phyloP scores from a whole-genome alignment of 2,888 invertebrate species.

The Chrysina gloriosa region DNA sequence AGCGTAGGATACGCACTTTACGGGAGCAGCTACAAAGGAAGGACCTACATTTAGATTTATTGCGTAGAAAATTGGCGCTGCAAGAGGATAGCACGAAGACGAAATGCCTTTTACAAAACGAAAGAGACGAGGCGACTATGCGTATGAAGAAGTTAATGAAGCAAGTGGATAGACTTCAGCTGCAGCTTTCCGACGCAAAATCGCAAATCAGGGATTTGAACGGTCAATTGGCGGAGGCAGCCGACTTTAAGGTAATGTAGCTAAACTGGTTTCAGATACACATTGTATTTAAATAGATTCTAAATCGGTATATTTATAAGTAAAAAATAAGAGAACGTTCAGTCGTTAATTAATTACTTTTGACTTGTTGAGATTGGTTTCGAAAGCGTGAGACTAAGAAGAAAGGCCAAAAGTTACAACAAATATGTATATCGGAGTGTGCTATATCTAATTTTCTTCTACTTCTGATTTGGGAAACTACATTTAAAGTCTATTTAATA shows the following conservation, averaged over 20 bases:
- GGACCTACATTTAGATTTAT: slow-evolving; percentile 89
- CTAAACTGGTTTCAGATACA: too few relatives aligned
- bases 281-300: too few relatives aligned
- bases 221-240: slow-evolving; percentile 85
- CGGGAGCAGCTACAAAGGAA: slow-evolving; percentile 92
- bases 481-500: too few relatives aligned
- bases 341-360: too few relatives aligned
- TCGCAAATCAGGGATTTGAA: slow-evolving; percentile 86
- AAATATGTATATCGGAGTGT: too few relatives aligned
- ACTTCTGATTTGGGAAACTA: neutral
- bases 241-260: slow-evolving; percentile 89
- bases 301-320: too few relatives aligned
- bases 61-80: slow-evolving; percentile 86
- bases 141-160: slow-evolving; percentile 84
- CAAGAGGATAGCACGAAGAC: slow-evolving; percentile 81
- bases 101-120: slow-evolving; percentile 73
- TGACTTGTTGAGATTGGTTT: too few relatives aligned
- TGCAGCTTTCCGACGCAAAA: slow-evolving; percentile 85
- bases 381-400: too few relatives aligned
- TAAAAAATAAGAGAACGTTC: too few relatives aligned
- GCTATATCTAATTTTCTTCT: too few relatives aligned
- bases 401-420: too few relatives aligned
- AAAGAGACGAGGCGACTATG: slow-evolving; percentile 75
- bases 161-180: slow-evolving; percentile 83
- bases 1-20: slow-evolving; percentile 85